phyloP scores from a whole-genome alignment of 2,113 vertebrate species.

The Perca fluviatilis region DNA sequence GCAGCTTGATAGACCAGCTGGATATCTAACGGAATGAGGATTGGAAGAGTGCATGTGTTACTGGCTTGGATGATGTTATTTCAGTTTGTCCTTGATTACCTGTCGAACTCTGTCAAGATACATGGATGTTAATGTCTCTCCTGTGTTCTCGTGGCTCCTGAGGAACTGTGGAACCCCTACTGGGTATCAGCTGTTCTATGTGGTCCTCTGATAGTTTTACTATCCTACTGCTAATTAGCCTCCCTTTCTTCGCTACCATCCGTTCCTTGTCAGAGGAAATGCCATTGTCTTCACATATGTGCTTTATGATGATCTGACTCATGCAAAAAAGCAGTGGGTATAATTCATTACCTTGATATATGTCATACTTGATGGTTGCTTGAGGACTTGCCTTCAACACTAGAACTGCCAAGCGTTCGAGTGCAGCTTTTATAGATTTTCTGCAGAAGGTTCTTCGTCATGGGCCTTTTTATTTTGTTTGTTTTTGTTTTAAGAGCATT shows the following conservation, averaged over 20 bases:
- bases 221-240: constrained; percentile 18
- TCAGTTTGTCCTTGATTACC: constrained; percentile 15
- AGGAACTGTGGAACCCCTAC: background rate
- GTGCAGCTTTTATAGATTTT: constrained; percentile 2
- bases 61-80: constrained; percentile 21
- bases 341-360: constrained; percentile 42
- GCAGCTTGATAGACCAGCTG: constrained; percentile 32
- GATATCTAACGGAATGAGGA: constrained; percentile 19
- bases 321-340: constrained; percentile 19
- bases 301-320: constrained; percentile 27
- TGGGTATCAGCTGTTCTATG: constrained; percentile 12
- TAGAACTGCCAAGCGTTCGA: background rate
- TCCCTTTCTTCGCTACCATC: constrained; percentile 11
- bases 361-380: constrained; percentile 9
- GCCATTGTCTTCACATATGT: constrained; percentile 43
- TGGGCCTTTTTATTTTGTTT: background rate
- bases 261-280: background rate
- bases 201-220: constrained; percentile 16
- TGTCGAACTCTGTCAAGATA: constrained; percentile 19
- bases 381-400: background rate
- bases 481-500: background rate
- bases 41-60: constrained; percentile 23
- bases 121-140: constrained; percentile 22
- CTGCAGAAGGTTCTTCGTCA: background rate
- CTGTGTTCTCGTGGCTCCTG: constrained; percentile 19